Conservation (phyloP, 2,797 vertebrate genomes). For the Cottoperca gobio region DNA sequence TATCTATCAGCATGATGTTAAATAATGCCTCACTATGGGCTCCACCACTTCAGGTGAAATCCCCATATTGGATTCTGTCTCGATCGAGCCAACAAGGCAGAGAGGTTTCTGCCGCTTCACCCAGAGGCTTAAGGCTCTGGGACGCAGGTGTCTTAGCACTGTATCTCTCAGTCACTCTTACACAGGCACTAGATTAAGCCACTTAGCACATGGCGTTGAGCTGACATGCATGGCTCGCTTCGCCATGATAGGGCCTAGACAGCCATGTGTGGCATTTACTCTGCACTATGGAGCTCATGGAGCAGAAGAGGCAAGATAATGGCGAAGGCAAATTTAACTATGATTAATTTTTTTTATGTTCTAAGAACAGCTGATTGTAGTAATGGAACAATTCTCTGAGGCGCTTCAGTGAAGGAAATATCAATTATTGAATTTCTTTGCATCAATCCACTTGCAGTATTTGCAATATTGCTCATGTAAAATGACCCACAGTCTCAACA, state of each 20-base stretch:
- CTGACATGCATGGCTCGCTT: conserved; percentile 63
- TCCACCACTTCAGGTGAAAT: conserved; percentile 45
- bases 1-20: conserved; percentile 2
- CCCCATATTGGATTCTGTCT: conserved; percentile 62
- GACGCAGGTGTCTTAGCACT: conserved; percentile 68
- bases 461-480: neutral
- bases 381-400: conserved; percentile 9
- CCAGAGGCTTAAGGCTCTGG: conserved; percentile 64
- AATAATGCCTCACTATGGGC: conserved; percentile 20
- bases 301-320: conserved; percentile 32
- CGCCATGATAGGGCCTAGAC: conserved; percentile 45
- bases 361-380: neutral
- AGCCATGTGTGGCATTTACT: conserved; percentile 46
- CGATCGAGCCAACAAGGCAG: conserved; percentile 47
- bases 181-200: conserved; percentile 70
- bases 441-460: neutral
- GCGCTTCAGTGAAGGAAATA: conserved; percentile 3
- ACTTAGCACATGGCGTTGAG: conserved; percentile 63
- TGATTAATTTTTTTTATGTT: conserved; percentile 41
- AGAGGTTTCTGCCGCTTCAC: conserved; percentile 52
- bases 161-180: conserved; percentile 64
- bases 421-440: conserved; percentile 5
- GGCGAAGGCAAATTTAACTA: conserved; percentile 32
- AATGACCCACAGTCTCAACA: neutral
- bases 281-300: conserved; percentile 10